Evolutionary conservation across 2,797 vertebrate species (phyloP).

Genomic region (Hoplostethus atlanticus): DNA sequence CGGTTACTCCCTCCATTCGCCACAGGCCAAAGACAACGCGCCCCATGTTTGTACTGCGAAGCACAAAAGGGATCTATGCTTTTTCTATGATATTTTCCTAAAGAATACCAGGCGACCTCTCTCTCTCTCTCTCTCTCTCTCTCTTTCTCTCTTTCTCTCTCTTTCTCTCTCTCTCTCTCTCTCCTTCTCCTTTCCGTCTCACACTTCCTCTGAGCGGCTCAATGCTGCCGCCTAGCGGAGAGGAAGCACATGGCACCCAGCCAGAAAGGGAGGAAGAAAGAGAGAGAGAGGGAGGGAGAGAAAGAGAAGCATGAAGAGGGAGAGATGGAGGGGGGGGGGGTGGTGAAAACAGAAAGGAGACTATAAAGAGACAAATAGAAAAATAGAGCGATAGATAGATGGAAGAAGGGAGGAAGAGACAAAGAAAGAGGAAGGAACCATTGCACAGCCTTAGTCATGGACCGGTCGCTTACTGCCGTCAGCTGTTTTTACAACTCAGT

Average conservation of each 20-base stretch:
- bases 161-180: neutral
- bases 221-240: slow-evolving; percentile 78
- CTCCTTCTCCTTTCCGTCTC: neutral
- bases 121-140: slow-evolving; percentile 21
- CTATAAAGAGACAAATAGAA: no score
- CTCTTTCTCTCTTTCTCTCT: slow-evolving; percentile 6
- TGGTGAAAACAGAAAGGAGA: no score
- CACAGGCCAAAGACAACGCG: neutral
- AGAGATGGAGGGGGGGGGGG: neutral
- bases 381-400: no score
- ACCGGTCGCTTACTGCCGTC: no score
- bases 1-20: neutral
- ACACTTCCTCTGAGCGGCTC: slow-evolving; percentile 46
- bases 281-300: neutral
- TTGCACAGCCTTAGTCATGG: no score
- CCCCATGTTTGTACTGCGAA: no score
- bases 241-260: slow-evolving; percentile 31
- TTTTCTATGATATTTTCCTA: neutral
- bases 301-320: neutral
- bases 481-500: no score
- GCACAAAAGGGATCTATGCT: no score
- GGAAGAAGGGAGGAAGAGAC: no score
- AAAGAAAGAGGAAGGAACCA: no score
- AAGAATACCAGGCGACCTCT: neutral
- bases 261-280: neutral